A percentile compares a stretch with the other conserved stretches of the same genome.
Evolutionary conservation across 1,140 invertebrate species (phyloP).

Genomic region (Myzus persicae): DNA sequence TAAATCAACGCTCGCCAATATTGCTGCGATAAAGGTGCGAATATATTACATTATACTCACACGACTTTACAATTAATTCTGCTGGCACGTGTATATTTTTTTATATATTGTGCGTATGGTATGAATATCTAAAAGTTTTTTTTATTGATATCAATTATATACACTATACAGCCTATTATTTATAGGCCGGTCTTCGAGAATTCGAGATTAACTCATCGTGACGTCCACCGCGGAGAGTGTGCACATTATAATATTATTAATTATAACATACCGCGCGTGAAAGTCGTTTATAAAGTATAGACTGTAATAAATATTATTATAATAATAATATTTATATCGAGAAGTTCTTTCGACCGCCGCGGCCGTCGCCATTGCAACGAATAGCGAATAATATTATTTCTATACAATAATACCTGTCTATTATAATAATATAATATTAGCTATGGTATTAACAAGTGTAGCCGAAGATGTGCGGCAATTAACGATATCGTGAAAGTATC

Average conservation of each 20-base stretch:
- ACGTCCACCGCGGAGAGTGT: background rate
- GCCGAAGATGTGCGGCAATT: background rate
- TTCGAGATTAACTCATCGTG: slow-evolving; percentile 4
- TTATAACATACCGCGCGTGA: background rate
- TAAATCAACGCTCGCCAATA: background rate
- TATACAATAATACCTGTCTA: background rate
- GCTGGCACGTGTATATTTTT: background rate
- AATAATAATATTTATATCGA: background rate
- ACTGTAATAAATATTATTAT: background rate
- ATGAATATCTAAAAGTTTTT: too few species aligned
- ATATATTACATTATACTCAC: background rate
- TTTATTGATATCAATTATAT: background rate
- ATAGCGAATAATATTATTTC: background rate
- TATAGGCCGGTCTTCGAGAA: background rate
- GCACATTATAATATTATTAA: background rate
- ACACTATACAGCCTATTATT: background rate
- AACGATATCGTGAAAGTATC: background rate
- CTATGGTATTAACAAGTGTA: background rate
- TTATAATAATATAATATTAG: slow-evolving; percentile 5
- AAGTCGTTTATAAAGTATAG: too few species aligned
- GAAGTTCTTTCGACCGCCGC: background rate
- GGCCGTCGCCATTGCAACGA: background rate
- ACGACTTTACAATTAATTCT: background rate
- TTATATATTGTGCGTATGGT: too few species aligned
- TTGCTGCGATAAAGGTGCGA: background rate